Base-by-base conservation (phyloP, 2,888 invertebrate species). In the Campoletis raptor region DNA sequence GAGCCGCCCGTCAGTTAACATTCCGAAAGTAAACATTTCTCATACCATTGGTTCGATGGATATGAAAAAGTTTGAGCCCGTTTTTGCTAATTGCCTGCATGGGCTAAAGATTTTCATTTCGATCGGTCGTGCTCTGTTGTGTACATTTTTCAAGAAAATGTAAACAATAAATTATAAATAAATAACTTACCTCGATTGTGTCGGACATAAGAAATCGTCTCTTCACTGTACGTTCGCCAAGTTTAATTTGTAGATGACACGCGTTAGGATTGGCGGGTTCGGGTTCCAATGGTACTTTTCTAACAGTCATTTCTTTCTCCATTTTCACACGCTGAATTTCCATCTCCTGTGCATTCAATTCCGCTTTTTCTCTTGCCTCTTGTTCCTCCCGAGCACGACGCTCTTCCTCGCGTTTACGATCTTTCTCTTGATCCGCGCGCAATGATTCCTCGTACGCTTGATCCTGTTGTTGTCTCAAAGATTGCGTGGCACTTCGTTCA, bases 391-490 rank as follows among this genome's bases (percentile, higher is more conserved):
- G 94, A 24, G 95, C 96, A 85, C 95, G 95, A 4, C 95, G 94
- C 89, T 96, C 96, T 87, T 96, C 96, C 89, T 96, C 96, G 54
- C 96, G 96, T 73, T 95, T 95, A 0, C 97, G 95, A 94, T 99
- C 99, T 95, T 99, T 99, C 94, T 99, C 98, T 94, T 99, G 98
- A 94, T 99, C 99, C 0, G 98, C 98, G 61, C 97, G 96, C 61
- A 99, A 95, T 6, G 99, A 99, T 94, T 98, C 98, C 93, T 97
- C 96, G 93, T 99, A 99, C 0, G 99, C 99, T 93, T 97, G 97
- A 94, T 99, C 99, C 93, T 99, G 99, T 89, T 99, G 97, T 77
- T 97, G 97, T 48, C 99, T 96, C 74, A 99, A 95, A 0, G 97
- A 97, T 90, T 98, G 98, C 85, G 97, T 98, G 89, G 98, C 96